These are phyloP conservation scores for Azemiops feae DNA, from an alignment of 2,113 vertebrate species.

Conservation along the genomic window DNA sequence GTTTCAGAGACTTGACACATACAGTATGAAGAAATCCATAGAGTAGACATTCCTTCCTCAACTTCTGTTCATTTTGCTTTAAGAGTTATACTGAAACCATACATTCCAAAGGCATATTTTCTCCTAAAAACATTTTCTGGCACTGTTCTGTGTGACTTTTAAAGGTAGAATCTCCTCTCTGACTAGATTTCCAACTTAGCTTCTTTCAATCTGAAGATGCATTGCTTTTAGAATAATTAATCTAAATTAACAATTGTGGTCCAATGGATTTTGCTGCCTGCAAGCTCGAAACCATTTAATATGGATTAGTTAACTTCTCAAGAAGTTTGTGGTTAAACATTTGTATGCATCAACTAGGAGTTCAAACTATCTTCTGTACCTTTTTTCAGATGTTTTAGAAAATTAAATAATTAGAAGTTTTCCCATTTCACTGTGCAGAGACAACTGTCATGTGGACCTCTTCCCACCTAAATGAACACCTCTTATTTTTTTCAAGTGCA, in stretches of 20 bases:
- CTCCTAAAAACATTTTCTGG: not conserved
- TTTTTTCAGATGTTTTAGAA: not conserved
- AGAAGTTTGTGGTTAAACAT: not conserved
- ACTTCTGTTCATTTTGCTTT: not conserved
- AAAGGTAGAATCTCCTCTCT: not conserved
- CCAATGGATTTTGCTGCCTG: constrained; percentile 3
- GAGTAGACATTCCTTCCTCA: not conserved
- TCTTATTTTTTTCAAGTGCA: not conserved
- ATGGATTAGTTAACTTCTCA: constrained; percentile 14
- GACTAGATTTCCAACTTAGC: not conserved
- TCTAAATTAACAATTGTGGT: not conserved
- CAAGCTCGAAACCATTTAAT: constrained; percentile 11
- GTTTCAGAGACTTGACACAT: not conserved
- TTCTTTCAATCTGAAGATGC: not conserved
- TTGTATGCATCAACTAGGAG: not conserved
- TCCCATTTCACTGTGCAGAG: not conserved
- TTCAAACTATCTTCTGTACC: not conserved
- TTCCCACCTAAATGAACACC: not conserved
- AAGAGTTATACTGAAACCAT: not conserved
- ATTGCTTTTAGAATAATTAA: constrained; percentile 1
- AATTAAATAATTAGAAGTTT: not conserved
- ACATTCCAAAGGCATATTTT: not conserved
- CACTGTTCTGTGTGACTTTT: not conserved
- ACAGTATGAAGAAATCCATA: not conserved
- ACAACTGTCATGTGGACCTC: not conserved